These are phyloP conservation scores for Rachycentron canadum DNA, from an alignment of 2,797 vertebrate species.

Conservation along the genomic window DNA sequence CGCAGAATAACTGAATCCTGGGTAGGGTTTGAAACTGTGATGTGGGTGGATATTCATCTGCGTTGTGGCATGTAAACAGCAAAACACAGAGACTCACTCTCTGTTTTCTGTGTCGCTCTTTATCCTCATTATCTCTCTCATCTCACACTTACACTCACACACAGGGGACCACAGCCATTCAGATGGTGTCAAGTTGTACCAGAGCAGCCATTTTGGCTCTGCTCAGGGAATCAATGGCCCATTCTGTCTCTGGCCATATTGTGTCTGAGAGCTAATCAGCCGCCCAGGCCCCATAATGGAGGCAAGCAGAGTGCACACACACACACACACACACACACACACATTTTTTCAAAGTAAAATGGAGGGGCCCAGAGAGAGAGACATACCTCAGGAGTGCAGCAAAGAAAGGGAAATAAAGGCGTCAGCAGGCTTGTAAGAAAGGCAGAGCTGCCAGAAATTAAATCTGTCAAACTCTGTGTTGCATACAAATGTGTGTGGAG, in stretches of 20 bases:
- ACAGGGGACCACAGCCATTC: constrained; percentile 33
- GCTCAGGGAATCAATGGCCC: constrained; percentile 57
- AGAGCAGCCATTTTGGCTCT: constrained; percentile 68
- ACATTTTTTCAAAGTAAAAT: background rate
- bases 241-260: constrained; percentile 64
- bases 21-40: background rate
- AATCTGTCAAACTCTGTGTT: background rate
- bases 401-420: constrained; percentile 6
- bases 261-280: constrained; percentile 68
- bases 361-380: background rate
- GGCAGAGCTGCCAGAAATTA: constrained; percentile 33
- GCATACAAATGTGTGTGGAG: constrained; percentile 38
- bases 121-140: constrained; percentile 19
- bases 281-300: constrained; percentile 56
- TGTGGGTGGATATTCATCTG: background rate
- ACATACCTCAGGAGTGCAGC: constrained; percentile 12
- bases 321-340: constrained; percentile 1
- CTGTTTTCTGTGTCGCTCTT: constrained; percentile 5
- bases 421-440: constrained; percentile 22
- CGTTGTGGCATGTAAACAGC: background rate
- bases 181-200: constrained; percentile 54
- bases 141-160: constrained; percentile 1
- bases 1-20: too few relatives aligned
- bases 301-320: constrained; percentile 1
- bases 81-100: background rate